Percentiles rank a stretch among this genome's conserved stretches.
These are phyloP conservation scores for Ornithorhynchus anatinus DNA, from an alignment of 2,113 vertebrate genomes.

Conservation along the genomic window DNA sequence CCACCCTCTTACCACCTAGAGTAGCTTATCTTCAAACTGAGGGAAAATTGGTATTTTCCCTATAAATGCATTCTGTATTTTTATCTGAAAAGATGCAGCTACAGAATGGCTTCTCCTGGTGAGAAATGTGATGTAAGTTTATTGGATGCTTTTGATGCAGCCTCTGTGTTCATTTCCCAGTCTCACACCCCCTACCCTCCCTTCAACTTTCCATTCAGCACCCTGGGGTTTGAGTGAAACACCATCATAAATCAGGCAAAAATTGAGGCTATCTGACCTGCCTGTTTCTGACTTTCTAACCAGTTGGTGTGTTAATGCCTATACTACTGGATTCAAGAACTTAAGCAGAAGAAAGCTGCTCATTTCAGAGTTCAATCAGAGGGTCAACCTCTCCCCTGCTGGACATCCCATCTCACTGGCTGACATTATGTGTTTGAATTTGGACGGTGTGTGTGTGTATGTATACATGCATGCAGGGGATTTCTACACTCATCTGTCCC, in stretches of 20 bases:
- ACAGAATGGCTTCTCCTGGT: neutral
- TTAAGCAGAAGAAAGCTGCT: no score
- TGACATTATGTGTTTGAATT: neutral
- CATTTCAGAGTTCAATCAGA: no score
- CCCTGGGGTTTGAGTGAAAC: conserved; percentile 20
- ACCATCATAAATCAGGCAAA: neutral
- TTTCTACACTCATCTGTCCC: no score
- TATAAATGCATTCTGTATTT: neutral
- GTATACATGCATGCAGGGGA: neutral
- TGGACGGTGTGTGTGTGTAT: neutral
- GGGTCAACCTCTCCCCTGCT: neutral
- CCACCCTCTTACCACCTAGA: neutral
- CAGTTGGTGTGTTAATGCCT: conserved; percentile 17
- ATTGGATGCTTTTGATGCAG: neutral
- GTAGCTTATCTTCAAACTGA: conserved; percentile 4
- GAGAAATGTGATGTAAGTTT: neutral
- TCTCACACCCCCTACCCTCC: neutral
- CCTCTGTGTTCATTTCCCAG: neutral
- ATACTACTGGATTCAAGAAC: conserved; percentile 17
- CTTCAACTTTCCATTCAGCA: conserved; percentile 32
- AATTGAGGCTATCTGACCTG: neutral
- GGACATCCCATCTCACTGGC: neutral
- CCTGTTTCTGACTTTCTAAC: neutral
- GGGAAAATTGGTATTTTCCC: neutral
- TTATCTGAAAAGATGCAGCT: neutral